Evolutionary conservation across 2,113 vertebrate species (phyloP), one percentile per base, ranked within the genome.

Genomic region (Coturnix japonica): DNA sequence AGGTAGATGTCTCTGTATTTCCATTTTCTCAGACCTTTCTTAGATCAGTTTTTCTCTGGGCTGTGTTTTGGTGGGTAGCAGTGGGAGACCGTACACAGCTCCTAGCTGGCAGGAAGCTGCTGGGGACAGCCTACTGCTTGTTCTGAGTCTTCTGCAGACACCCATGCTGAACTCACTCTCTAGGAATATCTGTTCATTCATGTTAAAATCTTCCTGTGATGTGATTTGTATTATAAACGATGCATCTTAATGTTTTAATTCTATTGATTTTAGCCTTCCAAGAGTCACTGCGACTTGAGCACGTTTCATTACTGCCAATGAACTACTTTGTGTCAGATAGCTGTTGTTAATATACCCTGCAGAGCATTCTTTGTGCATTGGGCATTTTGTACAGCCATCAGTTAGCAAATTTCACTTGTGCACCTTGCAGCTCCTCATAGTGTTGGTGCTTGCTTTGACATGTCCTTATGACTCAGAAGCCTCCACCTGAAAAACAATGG

Each of bases 11-110:
- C 46, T 78, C 11, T 0, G 1, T 59, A 18, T 75, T 53, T 31
- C 47, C 1, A 0, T 76, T 70, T 39, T 20, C 53, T 75, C 47
- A 76, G 53, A 11, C 57, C 37, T 23, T 21, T 26, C 0, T 0
- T 23, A 56, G 71, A 16, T 76, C 0, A 0, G 1, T n/a, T 54
- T 47, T 26, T 76, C 35, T 54, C 43, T 37, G 41, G 37, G 30
- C 64, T 59, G 23, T n/a, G 2, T 5, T 35, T 53, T 54, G 30
- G 70, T 60, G 28, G 67, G 18, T 75, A 19, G 33, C 43, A n/a
- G 22, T 59, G 39, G 49, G 57, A 39, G 78, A 87, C 47, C 21
- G 3, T 13, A 2, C 65, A 73, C 9, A 2, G 30, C n/a, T 59
- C 56, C 59, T 56, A 8, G 22, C 26, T 43, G 51, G 9, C 53